A percentile compares a stretch with the other conserved stretches of the same genome.
Evolutionary conservation across 2,888 invertebrate genomes (phyloP).

Genomic region (Tricholauxania praeusta): DNA sequence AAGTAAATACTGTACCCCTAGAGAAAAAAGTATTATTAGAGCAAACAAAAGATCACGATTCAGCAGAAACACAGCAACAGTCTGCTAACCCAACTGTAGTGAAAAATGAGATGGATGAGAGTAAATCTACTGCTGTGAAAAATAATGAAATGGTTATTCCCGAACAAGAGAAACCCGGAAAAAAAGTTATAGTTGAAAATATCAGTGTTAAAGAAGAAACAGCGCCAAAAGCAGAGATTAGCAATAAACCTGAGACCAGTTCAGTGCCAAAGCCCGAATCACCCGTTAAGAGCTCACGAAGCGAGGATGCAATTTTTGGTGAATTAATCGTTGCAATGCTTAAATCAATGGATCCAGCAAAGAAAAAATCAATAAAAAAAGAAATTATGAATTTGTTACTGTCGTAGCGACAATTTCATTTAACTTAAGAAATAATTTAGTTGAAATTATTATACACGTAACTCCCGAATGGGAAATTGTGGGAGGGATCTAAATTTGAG

Average conservation of each 20-base stretch:
- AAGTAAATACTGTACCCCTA: too few species aligned
- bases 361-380: slow-evolving; percentile 54
- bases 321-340: slow-evolving; percentile 57
- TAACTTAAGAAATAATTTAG: not conserved
- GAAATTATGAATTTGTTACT: slow-evolving; percentile 59
- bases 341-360: slow-evolving; percentile 51
- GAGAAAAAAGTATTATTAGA: too few species aligned
- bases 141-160: too few species aligned
- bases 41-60: too few species aligned
- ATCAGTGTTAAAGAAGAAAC: slow-evolving; percentile 17
- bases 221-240: not conserved
- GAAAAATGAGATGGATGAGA: too few species aligned
- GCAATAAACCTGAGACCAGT: not conserved
- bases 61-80: too few species aligned
- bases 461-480: too few species aligned
- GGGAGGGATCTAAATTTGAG: too few species aligned
- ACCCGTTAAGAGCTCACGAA: slow-evolving; percentile 41
- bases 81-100: too few species aligned
- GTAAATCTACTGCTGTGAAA: too few species aligned
- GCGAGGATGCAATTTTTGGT: slow-evolving; percentile 59
- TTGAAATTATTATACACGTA: too few species aligned
- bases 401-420: not conserved
- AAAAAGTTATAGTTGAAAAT: not conserved
- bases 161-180: too few species aligned
- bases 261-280: not conserved